These are phyloP conservation scores for Lepas anatifera DNA, from an alignment of 2,888 invertebrate genomes.

Conservation along the genomic window DNA sequence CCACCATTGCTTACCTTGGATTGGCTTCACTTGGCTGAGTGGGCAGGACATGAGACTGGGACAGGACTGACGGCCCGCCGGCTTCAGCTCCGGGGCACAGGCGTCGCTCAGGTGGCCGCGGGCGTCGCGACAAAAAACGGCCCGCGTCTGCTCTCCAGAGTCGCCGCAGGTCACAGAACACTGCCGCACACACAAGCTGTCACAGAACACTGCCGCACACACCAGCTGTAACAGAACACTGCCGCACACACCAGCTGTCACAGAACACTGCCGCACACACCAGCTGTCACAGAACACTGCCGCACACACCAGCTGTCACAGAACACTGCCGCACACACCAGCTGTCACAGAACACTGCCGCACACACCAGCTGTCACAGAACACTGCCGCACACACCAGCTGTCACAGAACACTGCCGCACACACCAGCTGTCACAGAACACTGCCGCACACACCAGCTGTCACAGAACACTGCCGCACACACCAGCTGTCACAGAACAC, in stretches of 20 bases:
- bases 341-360: no score
- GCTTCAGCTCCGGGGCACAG: constrained; percentile 42
- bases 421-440: no score
- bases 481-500: no score
- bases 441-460: no score
- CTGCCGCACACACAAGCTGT: not conserved
- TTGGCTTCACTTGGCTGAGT: constrained; percentile 17
- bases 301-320: not conserved
- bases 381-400: no score
- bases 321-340: not conserved
- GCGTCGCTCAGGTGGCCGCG: constrained; percentile 43
- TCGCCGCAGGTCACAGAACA: constrained; percentile 88
- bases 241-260: no score
- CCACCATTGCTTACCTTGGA: constrained; percentile 19
- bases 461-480: no score
- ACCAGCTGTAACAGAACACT: no score
- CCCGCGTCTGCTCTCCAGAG: constrained; percentile 61
- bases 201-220: not conserved
- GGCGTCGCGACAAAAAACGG: constrained; percentile 56
- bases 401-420: no score
- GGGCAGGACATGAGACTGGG: constrained; percentile 21
- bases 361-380: no score
- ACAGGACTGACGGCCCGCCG: constrained; percentile 19
- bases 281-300: not conserved
- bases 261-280: not conserved